These are phyloP conservation scores for Buceros bicornis DNA, from an alignment of 2,797 vertebrate genomes.

Conservation along the genomic window DNA sequence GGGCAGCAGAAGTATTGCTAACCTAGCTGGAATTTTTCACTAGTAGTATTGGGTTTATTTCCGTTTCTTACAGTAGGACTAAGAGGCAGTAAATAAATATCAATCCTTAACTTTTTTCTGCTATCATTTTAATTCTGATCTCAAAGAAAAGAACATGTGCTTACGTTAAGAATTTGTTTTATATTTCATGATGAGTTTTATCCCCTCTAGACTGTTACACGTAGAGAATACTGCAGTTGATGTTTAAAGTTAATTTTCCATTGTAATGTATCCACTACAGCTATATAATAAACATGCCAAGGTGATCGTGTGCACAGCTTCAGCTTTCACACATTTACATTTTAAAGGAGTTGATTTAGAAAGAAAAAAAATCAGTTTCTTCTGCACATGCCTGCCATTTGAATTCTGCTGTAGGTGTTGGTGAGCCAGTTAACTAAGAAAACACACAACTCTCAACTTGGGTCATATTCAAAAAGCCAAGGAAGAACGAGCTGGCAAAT, in stretches of 20 bases:
- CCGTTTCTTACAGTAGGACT: background rate
- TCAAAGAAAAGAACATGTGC: background rate
- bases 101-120: background rate
- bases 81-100: background rate
- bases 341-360: background rate
- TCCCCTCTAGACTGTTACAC: background rate
- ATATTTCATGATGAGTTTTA: background rate
- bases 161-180: background rate
- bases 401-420: background rate
- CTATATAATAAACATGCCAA: background rate
- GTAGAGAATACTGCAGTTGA: background rate
- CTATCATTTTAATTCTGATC: background rate
- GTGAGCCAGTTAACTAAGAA: background rate
- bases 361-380: background rate
- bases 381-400: background rate
- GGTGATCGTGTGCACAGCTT: background rate
- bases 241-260: background rate
- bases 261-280: background rate
- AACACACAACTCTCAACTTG: background rate
- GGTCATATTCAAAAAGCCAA: slow-evolving; percentile 50
- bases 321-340: background rate
- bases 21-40: background rate
- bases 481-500: slow-evolving; percentile 62
- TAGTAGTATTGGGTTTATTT: background rate
- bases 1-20: too few species aligned